Conservation (phyloP, 2,797 vertebrate genomes). For the Clangula hyemalis region DNA sequence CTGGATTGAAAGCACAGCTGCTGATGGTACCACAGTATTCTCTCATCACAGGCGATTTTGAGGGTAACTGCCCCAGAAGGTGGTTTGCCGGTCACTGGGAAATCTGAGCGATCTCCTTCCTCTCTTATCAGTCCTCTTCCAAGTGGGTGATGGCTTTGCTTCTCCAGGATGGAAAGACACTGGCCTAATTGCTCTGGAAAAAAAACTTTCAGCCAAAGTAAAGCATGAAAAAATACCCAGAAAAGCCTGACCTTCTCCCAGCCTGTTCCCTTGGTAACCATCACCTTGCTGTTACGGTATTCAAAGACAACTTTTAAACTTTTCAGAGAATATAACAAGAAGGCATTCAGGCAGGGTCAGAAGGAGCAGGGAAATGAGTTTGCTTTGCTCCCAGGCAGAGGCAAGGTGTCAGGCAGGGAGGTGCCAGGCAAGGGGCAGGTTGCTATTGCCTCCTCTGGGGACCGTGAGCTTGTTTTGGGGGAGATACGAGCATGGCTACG, state of each 20-base stretch:
- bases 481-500: neutral
- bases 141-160: neutral
- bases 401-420: neutral
- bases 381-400: slow-evolving; percentile 24
- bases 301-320: slow-evolving; percentile 77
- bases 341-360: slow-evolving; percentile 39
- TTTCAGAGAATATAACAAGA: slow-evolving; percentile 56
- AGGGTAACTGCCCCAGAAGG: neutral
- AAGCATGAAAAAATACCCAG: slow-evolving; percentile 70
- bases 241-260: slow-evolving; percentile 63
- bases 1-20: neutral
- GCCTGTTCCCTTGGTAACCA: slow-evolving; percentile 82
- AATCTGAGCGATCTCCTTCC: neutral
- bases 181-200: slow-evolving; percentile 62
- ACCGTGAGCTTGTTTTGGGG: neutral
- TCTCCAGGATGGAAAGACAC: slow-evolving; percentile 49
- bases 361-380: slow-evolving; percentile 28
- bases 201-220: slow-evolving; percentile 68
- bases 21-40: neutral
- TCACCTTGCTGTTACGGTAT: slow-evolving; percentile 71
- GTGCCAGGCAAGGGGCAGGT: neutral
- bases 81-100: neutral
- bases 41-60: neutral
- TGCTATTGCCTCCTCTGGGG: neutral
- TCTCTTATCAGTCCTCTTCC: neutral